Evolutionary conservation across 2,888 invertebrate genomes (phyloP).

Genomic region (Zootermopsis nevadensis): DNA sequence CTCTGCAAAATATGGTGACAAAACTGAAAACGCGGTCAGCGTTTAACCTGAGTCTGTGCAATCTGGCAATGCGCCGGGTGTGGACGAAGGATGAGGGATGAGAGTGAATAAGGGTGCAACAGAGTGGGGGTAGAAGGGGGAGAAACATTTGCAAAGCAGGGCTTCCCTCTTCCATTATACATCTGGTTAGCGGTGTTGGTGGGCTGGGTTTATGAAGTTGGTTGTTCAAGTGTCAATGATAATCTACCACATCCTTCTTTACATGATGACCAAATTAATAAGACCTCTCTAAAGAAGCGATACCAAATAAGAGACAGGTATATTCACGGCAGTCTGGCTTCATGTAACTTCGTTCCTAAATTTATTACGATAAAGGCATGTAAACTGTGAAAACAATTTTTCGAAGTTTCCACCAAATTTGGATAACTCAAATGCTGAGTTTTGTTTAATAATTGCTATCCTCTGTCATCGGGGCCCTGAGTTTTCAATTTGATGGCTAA

Average conservation of each 20-base stretch:
- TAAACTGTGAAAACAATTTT: no score
- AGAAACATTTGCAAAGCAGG: background rate
- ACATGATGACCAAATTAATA: background rate
- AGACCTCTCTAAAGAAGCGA: background rate
- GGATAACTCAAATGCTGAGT: no score
- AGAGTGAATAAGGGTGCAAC: background rate
- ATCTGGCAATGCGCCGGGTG: background rate
- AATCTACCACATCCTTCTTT: constrained; percentile 6
- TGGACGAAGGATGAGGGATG: background rate
- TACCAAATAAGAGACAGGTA: no score
- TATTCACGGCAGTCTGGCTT: no score
- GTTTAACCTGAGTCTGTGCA: background rate
- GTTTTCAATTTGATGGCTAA: no score
- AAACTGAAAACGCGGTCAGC: background rate
- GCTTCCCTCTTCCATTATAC: constrained; percentile 13
- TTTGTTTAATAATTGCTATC: no score
- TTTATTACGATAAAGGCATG: no score
- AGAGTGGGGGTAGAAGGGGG: background rate
- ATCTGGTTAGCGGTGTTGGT: background rate
- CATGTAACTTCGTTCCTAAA: no score
- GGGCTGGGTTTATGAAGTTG: background rate
- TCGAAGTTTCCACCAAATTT: no score
- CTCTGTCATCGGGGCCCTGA: no score
- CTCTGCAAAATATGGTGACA: no score
- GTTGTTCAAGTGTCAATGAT: constrained; percentile 7